A percentile compares a stretch with the other conserved stretches of the same genome.
These are phyloP conservation scores for Apis florea DNA, from an alignment of 1,140 invertebrate species.

Conservation along the genomic window DNA sequence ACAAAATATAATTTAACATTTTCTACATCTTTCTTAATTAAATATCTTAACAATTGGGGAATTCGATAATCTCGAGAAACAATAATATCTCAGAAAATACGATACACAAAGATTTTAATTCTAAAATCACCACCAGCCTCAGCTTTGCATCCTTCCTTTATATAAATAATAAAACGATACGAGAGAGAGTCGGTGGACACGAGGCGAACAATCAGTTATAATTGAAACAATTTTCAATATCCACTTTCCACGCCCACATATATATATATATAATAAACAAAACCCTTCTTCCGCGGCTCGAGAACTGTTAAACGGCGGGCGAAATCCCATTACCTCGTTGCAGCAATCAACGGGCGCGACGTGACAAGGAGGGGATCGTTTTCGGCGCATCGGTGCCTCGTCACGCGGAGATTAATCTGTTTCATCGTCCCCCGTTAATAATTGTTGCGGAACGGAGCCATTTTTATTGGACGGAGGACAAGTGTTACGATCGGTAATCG, in stretches of 20 bases:
- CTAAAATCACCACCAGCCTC: neutral
- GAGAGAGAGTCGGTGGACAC: neutral
- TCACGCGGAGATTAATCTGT: conserved; percentile 44
- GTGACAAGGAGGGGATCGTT: conserved; percentile 24
- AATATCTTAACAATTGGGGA: too few species aligned
- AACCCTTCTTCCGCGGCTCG: neutral
- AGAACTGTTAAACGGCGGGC: neutral
- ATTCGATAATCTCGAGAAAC: too few species aligned
- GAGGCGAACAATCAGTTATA: neutral
- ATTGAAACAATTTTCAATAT: conserved; percentile 27
- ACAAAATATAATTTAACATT: too few species aligned
- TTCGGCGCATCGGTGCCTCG: conserved; percentile 15
- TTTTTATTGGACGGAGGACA: conserved; percentile 55
- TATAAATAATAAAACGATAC: neutral
- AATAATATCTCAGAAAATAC: too few species aligned
- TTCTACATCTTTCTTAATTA: too few species aligned
- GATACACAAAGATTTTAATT: neutral
- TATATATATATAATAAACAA: conserved; percentile 20
- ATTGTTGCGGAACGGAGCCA: conserved; percentile 51
- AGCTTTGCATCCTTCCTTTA: neutral
- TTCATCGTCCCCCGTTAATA: conserved; percentile 56
- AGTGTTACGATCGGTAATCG: conserved; percentile 57
- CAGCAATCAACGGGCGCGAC: conserved; percentile 9
- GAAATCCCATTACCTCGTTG: neutral
- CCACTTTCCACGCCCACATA: neutral